Base-by-base conservation (phyloP, 1,140 invertebrate genomes). In the Drosophila nebulosa region DNA sequence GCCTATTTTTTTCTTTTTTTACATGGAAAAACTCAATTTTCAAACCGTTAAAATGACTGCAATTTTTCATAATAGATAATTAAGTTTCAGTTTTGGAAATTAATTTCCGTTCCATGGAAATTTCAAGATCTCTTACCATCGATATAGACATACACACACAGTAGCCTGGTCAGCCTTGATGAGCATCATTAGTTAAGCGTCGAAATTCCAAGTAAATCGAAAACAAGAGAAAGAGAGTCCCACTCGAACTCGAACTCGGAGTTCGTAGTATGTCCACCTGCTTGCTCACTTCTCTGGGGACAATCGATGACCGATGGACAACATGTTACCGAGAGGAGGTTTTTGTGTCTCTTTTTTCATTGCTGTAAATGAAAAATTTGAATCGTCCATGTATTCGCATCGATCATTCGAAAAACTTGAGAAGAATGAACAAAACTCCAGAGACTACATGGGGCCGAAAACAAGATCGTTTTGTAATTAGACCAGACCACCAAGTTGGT, bases 111-210 rank as follows among this genome's bases (percentile, higher is more conserved):
- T 64, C 80, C 80, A 39, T 50, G 68, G 64, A 84, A 85, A 83
- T 46, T 42, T 35, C 24, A 30, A 46, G 71, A 74, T 73, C 60
- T 70, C 55, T 35, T 52, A 32, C 55, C 27, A 30, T 24, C 63
- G 80, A 78, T 78, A 46, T 21, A 18, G 7, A 32, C 30, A 10
- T 2, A 32, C 30, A 32, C 30, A 32, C 30, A 88, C 79, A 76
- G 86, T 90, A 90, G 86, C 86, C 36, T 66, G 72, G 73, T 65
- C 67, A 24, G 66, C 64, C 71, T 90, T 90, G 88, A 90, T 90
- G 88, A 90, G 84, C 88, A 80, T 90, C 88, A 90, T 90, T 90
- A 84, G 88, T 90, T 90, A 88, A 84, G 79, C 79, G 77, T 81
- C 88, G 77, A 90, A 46, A 90, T 90, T 90, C 83, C 83, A 84